Base-by-base conservation (phyloP, 92 coral and sea anemone species). In the Parazoanthus swiftii region DNA sequence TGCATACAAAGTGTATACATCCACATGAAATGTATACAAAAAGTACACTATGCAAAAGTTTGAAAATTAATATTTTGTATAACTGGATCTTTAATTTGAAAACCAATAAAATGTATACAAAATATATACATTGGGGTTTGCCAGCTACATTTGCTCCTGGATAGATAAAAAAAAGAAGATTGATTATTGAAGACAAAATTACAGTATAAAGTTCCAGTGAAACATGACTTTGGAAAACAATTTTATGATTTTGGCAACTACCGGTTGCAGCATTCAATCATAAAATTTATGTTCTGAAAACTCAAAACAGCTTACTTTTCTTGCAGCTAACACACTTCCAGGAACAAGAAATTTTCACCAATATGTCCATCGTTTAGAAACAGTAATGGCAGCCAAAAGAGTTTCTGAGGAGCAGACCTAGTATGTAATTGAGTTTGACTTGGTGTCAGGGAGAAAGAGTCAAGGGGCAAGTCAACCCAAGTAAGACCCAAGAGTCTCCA, bases 311-410 rank as follows among this genome's bases (percentile, higher is more conserved):
- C 48, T 44, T 44, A 44, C 48, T 44, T 44, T 44, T 44, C 48
- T 44, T 44, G 48, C 48, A 44, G 48, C 86, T 54, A 82, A 46
- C 26, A 66, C 87, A 21, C 86, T 88, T 9, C 86, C 86, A 18
- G 86, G 90, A 56, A 81, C 86, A 78, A 88, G 90, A 48, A 88
- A 77, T 68, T 85, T 86, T 51, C 89, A 74, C 76, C 90, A 87
- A 79, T 87, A 50, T 87, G 68, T 79, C 77, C 85, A 85, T 42
- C 86, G 80, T 76, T 88, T 80, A 1, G 90, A 88, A 67, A 67
- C 81, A 42, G 86, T 88, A 23, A 80, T 81, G 48, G 86, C 90
- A 25, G 90, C 86, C 54, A 88, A 88, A 70, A 43, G 86, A 43
- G 90, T 88, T 88, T 88, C 86, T 3, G 48, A 44, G 48, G 48